phyloP scores from a whole-genome alignment of 1,140 invertebrate genomes.

The Maconellicoccus hirsutus region DNA sequence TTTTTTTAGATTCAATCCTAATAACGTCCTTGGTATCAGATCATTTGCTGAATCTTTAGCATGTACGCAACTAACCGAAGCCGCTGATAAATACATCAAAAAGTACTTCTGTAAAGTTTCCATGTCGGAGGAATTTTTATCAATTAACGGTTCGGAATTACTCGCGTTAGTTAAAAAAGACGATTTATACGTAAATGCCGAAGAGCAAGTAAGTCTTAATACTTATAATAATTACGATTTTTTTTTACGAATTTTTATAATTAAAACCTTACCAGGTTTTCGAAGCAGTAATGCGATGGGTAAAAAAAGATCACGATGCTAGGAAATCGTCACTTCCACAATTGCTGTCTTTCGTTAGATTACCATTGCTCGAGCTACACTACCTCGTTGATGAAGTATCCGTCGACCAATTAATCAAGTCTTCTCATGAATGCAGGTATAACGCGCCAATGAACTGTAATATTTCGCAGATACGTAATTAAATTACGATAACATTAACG shows the following conservation, averaged over 20 bases:
- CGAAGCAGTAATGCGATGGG: slow-evolving; percentile 72
- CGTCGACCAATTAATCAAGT: slow-evolving; percentile 65
- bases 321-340: slow-evolving; percentile 51
- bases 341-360: slow-evolving; percentile 59
- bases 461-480: background rate
- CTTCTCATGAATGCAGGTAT: slow-evolving; percentile 60
- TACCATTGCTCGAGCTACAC: slow-evolving; percentile 69
- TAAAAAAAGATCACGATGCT: slow-evolving; percentile 51
- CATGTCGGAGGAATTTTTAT: slow-evolving; percentile 64
- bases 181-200: slow-evolving; percentile 58
- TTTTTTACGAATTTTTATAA: slow-evolving; percentile 2
- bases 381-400: slow-evolving; percentile 73
- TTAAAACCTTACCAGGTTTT: slow-evolving; percentile 42
- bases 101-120: slow-evolving; percentile 71
- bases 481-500: background rate
- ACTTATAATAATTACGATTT: background rate
- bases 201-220: slow-evolving; percentile 44
- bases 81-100: slow-evolving; percentile 70
- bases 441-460: slow-evolving; percentile 45
- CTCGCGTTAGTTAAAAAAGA: slow-evolving; percentile 61
- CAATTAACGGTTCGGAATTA: slow-evolving; percentile 50
- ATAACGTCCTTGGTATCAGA: slow-evolving; percentile 73
- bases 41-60: slow-evolving; percentile 72
- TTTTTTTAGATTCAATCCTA: slow-evolving; percentile 55
- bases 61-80: slow-evolving; percentile 55